Evolutionary conservation across 1,140 invertebrate genomes (phyloP).

Genomic region (Apis florea): DNA sequence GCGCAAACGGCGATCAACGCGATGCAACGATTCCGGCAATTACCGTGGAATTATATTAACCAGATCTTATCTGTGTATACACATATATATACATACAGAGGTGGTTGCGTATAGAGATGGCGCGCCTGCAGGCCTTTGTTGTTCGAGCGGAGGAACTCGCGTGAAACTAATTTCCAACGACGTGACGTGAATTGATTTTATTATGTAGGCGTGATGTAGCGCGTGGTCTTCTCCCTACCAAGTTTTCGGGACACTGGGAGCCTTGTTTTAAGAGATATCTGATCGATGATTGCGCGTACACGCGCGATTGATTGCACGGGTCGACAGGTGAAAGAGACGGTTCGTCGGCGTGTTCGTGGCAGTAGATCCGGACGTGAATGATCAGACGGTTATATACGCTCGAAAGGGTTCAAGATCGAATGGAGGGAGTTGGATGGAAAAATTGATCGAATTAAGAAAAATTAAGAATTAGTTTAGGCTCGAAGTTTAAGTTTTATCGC

Average conservation of each 20-base stretch:
- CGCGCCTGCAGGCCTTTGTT: conserved; percentile 46
- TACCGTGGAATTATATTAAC: conserved; percentile 66
- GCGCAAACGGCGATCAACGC: conserved; percentile 44
- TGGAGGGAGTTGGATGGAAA: too few relatives aligned
- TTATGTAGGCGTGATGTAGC: conserved; percentile 29
- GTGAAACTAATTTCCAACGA: conserved; percentile 72
- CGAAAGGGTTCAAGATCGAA: rapidly evolving
- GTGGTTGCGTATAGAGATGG: neutral
- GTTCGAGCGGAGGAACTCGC: conserved; percentile 60
- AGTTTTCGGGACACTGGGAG: neutral
- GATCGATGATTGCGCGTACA: neutral
- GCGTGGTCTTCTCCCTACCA: neutral
- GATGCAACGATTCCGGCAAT: conserved; percentile 57
- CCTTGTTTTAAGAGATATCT: neutral
- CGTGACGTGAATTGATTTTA: conserved; percentile 71
- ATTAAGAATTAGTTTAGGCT: too few relatives aligned
- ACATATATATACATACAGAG: neutral
- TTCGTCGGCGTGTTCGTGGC: neutral
- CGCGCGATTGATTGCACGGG: too few relatives aligned
- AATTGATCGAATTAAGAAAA: too few relatives aligned
- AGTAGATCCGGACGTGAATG: neutral
- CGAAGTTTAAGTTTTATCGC: too few relatives aligned
- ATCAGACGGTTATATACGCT: too few relatives aligned
- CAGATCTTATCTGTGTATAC: neutral
- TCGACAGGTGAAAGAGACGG: neutral